phyloP scores from a whole-genome alignment of 2,113 vertebrate species.

The Panurus biarmicus region DNA sequence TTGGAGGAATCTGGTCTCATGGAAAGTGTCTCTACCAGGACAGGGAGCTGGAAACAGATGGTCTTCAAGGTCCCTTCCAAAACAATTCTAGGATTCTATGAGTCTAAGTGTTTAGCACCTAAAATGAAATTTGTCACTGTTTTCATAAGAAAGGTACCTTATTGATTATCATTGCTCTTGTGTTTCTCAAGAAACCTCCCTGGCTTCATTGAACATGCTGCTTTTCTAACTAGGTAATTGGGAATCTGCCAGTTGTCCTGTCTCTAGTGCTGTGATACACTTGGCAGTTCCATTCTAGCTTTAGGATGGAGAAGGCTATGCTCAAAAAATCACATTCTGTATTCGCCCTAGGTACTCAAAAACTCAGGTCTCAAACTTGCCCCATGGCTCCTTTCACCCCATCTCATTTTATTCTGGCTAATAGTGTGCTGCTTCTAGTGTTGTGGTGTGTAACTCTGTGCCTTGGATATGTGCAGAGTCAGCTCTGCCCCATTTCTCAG shows the following conservation, averaged over 20 bases:
- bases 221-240: neutral
- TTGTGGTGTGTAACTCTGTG: neutral
- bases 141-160: neutral
- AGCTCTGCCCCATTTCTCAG: neutral
- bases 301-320: neutral
- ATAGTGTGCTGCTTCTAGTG: neutral
- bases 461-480: neutral
- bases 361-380: neutral
- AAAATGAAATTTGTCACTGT: neutral
- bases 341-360: neutral
- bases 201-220: neutral
- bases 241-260: neutral
- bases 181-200: neutral
- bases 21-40: neutral
- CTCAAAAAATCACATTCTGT: neutral
- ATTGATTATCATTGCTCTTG: neutral
- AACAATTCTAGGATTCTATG: neutral
- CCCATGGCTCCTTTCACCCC: neutral
- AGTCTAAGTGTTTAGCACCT: neutral
- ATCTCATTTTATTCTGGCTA: neutral
- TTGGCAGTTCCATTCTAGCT: neutral
- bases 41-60: neutral
- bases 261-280: neutral
- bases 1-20: neutral
- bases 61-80: neutral